These are phyloP conservation scores for Rhingia campestris DNA, from an alignment of 2,888 invertebrate genomes.

Conservation along the genomic window DNA sequence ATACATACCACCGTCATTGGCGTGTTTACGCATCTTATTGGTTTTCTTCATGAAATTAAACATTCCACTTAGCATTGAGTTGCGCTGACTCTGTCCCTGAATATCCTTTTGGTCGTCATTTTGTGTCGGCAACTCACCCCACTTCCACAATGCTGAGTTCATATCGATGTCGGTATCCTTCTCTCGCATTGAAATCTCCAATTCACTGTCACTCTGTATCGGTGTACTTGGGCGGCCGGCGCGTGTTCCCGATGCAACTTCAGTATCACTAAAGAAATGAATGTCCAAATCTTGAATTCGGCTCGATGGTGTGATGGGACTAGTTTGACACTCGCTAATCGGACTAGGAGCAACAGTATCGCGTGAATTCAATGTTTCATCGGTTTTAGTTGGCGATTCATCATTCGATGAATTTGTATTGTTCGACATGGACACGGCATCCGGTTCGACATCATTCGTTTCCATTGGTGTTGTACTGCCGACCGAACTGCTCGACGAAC, in stretches of 20 bases:
- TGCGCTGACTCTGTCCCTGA: slow-evolving; percentile 80
- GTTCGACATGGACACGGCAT: slow-evolving; percentile 77
- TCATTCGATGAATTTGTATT: slow-evolving; percentile 80
- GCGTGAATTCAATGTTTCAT: slow-evolving; percentile 77
- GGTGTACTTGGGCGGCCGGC: slow-evolving; percentile 91
- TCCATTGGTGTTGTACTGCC: slow-evolving; percentile 78
- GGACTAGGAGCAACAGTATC: slow-evolving; percentile 76
- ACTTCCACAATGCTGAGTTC: slow-evolving; percentile 88
- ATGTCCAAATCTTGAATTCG: slow-evolving; percentile 86
- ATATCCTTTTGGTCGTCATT: slow-evolving; percentile 77
- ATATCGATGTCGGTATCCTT: slow-evolving; percentile 80
- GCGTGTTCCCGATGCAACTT: slow-evolving; percentile 88
- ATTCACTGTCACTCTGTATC: slow-evolving; percentile 96
- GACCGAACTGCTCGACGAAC: slow-evolving; percentile 83
- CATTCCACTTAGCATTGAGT: slow-evolving; percentile 94
- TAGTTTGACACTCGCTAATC: slow-evolving; percentile 76
- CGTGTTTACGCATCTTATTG: slow-evolving; percentile 85
- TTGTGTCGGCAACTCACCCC: slow-evolving; percentile 91
- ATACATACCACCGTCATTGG: slow-evolving; percentile 89
- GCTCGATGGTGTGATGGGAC: slow-evolving; percentile 81
- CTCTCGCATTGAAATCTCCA: slow-evolving; percentile 86
- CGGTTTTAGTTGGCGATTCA: slow-evolving; percentile 80
- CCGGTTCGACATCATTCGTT: slow-evolving; percentile 77
- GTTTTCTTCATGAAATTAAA: slow-evolving; percentile 95
- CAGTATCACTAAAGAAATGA: slow-evolving; percentile 97